Evolutionary conservation across 92 coral and sea anemone species (phyloP).

Genomic region (Zoanthus solanderi): DNA sequence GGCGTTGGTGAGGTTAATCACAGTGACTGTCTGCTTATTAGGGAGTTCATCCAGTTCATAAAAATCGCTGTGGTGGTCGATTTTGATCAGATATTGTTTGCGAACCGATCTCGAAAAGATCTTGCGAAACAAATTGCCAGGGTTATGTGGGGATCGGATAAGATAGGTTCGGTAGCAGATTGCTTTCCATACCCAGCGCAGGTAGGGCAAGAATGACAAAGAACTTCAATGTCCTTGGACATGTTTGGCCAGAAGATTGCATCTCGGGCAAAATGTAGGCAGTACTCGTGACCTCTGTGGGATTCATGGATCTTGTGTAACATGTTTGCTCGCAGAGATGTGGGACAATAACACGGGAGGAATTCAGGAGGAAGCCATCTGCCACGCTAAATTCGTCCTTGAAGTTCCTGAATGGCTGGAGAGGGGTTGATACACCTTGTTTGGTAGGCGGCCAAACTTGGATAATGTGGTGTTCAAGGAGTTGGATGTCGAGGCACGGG

Average conservation of each 20-base stretch:
- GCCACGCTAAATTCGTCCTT: neutral
- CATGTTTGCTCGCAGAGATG: constrained; percentile 44
- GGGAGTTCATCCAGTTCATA: constrained; percentile 3
- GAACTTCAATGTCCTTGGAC: constrained; percentile 47
- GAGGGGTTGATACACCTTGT: constrained; percentile 43
- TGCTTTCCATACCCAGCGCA: constrained; percentile 48
- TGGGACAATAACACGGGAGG: constrained; percentile 18
- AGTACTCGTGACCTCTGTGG: constrained; percentile 21
- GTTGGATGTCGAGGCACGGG: no score
- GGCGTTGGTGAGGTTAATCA: neutral
- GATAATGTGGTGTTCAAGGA: no score
- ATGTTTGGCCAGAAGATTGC: neutral
- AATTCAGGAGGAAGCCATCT: constrained; percentile 2
- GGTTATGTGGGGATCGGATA: constrained; percentile 34
- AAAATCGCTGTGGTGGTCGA: constrained; percentile 9
- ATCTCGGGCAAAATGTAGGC: no score
- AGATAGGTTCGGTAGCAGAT: neutral
- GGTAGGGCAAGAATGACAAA: constrained; percentile 36
- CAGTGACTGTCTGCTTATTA: neutral
- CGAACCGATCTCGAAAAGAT: constrained; percentile 12
- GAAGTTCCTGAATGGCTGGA: constrained; percentile 44
- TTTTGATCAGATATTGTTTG: constrained; percentile 43
- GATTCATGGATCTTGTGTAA: constrained; percentile 49
- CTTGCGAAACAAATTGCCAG: constrained; percentile 58
- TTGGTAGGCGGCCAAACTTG: constrained; percentile 38